These are phyloP conservation scores for Sarcophaga carnaria DNA, from an alignment of 2,888 invertebrate genomes.

Conservation along the genomic window DNA sequence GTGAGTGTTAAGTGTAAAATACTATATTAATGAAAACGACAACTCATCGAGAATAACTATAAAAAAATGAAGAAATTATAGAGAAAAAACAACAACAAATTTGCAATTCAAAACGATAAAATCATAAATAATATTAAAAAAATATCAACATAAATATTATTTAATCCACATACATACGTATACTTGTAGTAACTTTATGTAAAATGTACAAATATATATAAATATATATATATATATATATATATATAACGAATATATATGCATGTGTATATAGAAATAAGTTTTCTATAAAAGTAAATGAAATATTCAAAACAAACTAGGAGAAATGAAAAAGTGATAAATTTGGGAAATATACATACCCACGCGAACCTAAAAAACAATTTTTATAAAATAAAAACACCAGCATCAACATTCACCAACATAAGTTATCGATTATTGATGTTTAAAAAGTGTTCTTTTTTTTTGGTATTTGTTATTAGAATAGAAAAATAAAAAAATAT, in stretches of 20 bases:
- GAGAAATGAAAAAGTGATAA: neutral
- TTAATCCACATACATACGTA: conserved; percentile 3
- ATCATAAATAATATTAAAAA: conserved; percentile 6
- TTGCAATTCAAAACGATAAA: conserved; percentile 42
- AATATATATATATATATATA: neutral
- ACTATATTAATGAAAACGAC: conserved; percentile 41
- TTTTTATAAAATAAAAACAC: neutral
- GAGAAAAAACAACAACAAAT: conserved; percentile 24
- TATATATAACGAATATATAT: neutral
- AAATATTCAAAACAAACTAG: neutral
- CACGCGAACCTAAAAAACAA: neutral
- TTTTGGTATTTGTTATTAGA: neutral
- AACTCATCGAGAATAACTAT: conserved; percentile 43
- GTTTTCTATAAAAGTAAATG: neutral
- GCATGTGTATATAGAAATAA: neutral
- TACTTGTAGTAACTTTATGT: no score
- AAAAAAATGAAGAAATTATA: conserved; percentile 15
- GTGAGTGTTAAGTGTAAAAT: conserved; percentile 39
- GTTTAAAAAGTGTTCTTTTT: no score
- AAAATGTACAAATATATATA: neutral
- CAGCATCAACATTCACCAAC: neutral
- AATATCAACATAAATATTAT: conserved; percentile 18
- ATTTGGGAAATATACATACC: neutral
- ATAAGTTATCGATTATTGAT: neutral
- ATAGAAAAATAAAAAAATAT: neutral